Percentiles rank a stretch among this genome's conserved stretches.
Evolutionary conservation across 2,888 invertebrate species (phyloP).

Genomic region (Meteorus colon): DNA sequence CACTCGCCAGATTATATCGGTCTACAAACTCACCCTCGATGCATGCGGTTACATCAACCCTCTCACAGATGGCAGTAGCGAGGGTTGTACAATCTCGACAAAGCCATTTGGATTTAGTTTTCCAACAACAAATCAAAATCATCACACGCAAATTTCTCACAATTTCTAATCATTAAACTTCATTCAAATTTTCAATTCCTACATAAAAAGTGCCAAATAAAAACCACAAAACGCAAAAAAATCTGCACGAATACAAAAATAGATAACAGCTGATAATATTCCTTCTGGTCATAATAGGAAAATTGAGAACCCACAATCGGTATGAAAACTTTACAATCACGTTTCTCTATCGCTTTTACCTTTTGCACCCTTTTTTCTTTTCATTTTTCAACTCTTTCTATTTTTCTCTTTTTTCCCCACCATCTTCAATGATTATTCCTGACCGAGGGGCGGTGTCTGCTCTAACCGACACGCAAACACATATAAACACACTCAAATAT

Average conservation of each 20-base stretch:
- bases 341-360: slow-evolving; percentile 16
- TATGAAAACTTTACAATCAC: slow-evolving; percentile 8
- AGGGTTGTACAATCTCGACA: background rate
- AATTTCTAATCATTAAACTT: no score
- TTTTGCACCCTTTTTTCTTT: slow-evolving; percentile 14
- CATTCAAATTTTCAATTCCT: no score
- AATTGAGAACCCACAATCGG: slow-evolving; percentile 44
- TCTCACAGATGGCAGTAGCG: slow-evolving; percentile 55
- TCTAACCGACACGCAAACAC: slow-evolving; percentile 23
- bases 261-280: background rate
- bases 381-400: background rate
- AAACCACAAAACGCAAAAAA: no score
- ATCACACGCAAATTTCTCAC: no score
- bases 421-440: slow-evolving; percentile 21
- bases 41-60: slow-evolving; percentile 40
- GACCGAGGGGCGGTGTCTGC: slow-evolving; percentile 19
- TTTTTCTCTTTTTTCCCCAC: background rate
- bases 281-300: background rate
- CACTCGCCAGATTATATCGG: slow-evolving; percentile 35
- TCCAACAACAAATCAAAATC: no score
- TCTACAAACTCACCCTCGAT: background rate
- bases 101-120: no score
- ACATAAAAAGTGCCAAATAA: no score
- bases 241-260: background rate
- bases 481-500: background rate